phyloP scores from a whole-genome alignment of 2,797 vertebrate species.

The Acrocephalus scirpaceus region DNA sequence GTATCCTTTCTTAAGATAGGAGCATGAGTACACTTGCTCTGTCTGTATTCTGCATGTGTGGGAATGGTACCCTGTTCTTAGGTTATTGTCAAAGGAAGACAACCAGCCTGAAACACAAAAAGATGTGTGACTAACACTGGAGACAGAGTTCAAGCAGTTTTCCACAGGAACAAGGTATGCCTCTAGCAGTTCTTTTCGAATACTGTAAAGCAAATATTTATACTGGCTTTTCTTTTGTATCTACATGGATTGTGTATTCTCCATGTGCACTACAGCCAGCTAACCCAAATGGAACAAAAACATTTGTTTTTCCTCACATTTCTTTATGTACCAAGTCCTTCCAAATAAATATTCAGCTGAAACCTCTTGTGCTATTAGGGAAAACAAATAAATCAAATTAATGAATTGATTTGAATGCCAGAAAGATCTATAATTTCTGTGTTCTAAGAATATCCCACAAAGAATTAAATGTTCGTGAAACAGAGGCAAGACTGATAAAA shows the following conservation, averaged over 20 bases:
- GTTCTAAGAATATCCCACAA: slow-evolving; percentile 66
- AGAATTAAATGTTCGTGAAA: slow-evolving; percentile 42
- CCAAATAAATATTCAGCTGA: slow-evolving; percentile 44
- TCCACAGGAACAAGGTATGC: slow-evolving; percentile 3
- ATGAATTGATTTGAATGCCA: slow-evolving; percentile 39
- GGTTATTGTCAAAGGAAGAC: not conserved
- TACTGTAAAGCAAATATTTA: slow-evolving; percentile 58
- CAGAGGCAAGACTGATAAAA: slow-evolving; percentile 55
- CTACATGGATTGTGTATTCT: slow-evolving; percentile 10
- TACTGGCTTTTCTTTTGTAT: slow-evolving; percentile 40
- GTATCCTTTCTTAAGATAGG: not conserved
- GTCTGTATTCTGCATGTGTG: not conserved
- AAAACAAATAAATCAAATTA: slow-evolving; percentile 66
- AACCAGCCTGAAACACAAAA: not conserved
- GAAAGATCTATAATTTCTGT: slow-evolving; percentile 37
- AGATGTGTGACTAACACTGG: not conserved
- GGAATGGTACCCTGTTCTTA: not conserved
- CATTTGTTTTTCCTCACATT: slow-evolving; percentile 55
- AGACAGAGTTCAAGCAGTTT: slow-evolving; percentile 4
- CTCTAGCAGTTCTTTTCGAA: slow-evolving; percentile 10
- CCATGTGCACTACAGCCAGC: not conserved
- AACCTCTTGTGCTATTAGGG: slow-evolving; percentile 19
- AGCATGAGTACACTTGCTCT: not conserved
- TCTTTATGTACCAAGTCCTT: slow-evolving; percentile 9
- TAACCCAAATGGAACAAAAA: slow-evolving; percentile 44